Evolutionary conservation across 53 echinoderm and acorn worm genomes (phyloP).

Genomic region (Astropecten irregularis): DNA sequence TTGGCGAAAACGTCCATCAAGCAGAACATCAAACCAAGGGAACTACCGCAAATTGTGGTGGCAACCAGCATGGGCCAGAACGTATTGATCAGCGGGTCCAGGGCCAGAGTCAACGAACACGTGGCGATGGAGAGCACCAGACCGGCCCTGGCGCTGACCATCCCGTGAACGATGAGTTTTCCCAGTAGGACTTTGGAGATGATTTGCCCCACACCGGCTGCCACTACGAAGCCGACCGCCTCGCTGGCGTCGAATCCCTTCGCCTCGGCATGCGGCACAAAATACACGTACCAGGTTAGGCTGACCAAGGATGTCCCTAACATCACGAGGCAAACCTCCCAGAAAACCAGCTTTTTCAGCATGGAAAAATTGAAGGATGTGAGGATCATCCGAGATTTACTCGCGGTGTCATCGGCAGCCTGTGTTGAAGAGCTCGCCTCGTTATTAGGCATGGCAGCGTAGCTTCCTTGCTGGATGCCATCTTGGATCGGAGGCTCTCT

Average conservation of each 20-base stretch:
- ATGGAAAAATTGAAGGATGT: slow-evolving; percentile 1
- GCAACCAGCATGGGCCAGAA: slow-evolving; percentile 21
- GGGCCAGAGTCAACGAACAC: background rate
- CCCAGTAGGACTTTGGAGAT: background rate
- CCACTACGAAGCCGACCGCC: background rate
- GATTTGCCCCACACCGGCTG: slow-evolving; percentile 5
- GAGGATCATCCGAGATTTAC: background rate
- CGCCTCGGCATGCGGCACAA: background rate
- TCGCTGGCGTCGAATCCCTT: background rate
- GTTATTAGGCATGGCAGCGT: background rate
- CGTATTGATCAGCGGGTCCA: slow-evolving; percentile 4
- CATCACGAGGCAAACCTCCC: background rate
- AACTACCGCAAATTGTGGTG: slow-evolving; percentile 3
- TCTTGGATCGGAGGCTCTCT: slow-evolving; percentile 4
- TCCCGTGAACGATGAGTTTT: background rate
- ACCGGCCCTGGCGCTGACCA: background rate
- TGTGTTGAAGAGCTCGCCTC: background rate
- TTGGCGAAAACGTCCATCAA: slow-evolving; percentile 21
- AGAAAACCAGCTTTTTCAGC: background rate
- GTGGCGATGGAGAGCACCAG: background rate
- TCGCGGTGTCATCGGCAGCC: background rate
- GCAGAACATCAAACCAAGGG: slow-evolving; percentile 3
- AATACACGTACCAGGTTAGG: background rate
- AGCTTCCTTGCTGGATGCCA: background rate
- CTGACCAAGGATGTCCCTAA: background rate